Conservation (phyloP, 2,797 vertebrate genomes). For the Halcyon smyrnensis region DNA sequence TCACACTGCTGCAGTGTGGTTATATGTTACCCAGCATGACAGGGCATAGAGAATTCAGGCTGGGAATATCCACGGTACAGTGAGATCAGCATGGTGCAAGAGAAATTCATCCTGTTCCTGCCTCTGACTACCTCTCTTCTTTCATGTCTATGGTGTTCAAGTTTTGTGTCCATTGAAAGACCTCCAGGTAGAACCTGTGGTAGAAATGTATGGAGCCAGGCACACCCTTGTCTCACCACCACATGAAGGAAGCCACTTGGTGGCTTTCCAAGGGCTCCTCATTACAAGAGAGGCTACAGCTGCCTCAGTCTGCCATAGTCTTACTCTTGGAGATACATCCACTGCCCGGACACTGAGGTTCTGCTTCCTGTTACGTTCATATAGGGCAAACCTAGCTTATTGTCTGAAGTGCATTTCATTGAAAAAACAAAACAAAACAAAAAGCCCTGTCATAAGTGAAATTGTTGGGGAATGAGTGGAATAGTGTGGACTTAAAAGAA, state of each 20-base stretch:
- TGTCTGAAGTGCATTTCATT: neutral
- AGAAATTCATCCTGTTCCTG: neutral
- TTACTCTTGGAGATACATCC: neutral
- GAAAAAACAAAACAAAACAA: neutral
- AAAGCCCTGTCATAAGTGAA: neutral
- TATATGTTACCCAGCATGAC: neutral
- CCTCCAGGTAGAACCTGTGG: neutral
- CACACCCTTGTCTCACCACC: neutral
- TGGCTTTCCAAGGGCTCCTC: neutral
- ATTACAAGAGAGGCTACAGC: neutral
- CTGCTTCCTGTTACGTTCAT: neutral
- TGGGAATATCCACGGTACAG: neutral
- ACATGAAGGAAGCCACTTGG: neutral
- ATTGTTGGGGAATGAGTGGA: neutral
- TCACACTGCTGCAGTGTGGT: neutral
- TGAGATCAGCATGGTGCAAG: neutral
- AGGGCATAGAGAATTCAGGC: neutral
- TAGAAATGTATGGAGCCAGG: neutral
- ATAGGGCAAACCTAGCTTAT: neutral
- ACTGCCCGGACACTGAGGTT: neutral
- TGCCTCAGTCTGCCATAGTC: neutral
- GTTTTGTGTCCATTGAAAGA: neutral
- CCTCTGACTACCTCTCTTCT: neutral
- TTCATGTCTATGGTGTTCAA: neutral
- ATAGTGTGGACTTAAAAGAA: neutral